A percentile compares a stretch with the other conserved stretches of the same genome.
Conservation (phyloP, 92 coral and sea anemone species). For the Porites lobata region DNA sequence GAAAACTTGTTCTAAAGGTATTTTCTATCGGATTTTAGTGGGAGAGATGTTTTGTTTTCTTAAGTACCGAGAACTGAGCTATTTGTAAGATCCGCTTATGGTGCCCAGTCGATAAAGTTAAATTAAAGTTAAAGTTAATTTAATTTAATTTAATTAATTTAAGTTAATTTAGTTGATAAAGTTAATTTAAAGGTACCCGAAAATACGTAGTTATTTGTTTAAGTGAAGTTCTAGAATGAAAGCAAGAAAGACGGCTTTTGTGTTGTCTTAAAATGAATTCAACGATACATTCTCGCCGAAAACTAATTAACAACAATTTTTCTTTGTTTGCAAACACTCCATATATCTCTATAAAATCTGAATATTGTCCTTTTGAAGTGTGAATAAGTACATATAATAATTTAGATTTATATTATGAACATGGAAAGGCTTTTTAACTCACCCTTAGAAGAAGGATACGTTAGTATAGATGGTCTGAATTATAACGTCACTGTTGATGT, state of each 20-base stretch:
- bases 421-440: constrained; percentile 90
- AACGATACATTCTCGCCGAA: background rate
- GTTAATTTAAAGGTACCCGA: constrained; percentile 17
- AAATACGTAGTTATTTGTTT: constrained; percentile 8
- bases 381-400: constrained; percentile 99
- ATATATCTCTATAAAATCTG: constrained; percentile 67
- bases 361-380: constrained; percentile 94
- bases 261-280: background rate
- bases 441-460: constrained; percentile 74
- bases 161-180: background rate
- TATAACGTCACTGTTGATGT: constrained; percentile 60
- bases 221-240: background rate
- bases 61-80: background rate
- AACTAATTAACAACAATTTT: constrained; percentile 1
- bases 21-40: background rate
- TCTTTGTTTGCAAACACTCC: constrained; percentile 58
- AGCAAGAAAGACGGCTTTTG: background rate
- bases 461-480: constrained; percentile 75
- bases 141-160: too few species aligned
- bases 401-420: constrained; percentile 99
- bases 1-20: constrained; percentile 8
- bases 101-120: constrained; percentile 1
- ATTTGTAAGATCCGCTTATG: background rate
- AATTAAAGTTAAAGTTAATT: too few species aligned
- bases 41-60: background rate